Evolutionary conservation across 92 coral and sea anemone species (phyloP).

Genomic region (Zoanthus gigantus): DNA sequence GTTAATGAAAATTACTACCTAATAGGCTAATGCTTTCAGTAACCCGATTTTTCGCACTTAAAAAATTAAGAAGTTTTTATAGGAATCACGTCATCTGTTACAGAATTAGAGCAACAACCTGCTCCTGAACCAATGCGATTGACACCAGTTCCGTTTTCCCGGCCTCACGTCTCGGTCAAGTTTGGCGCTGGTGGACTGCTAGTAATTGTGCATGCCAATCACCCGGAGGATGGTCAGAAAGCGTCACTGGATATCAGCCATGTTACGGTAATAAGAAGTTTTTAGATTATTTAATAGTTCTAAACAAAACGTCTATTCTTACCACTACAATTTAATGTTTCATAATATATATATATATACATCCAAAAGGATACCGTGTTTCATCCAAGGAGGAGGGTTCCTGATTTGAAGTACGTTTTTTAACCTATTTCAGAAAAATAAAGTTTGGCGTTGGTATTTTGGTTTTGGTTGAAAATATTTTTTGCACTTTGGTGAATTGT

Average conservation of each 20-base stretch:
- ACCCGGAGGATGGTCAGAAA: constrained; percentile 35
- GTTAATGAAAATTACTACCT: background rate
- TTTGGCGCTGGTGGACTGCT: constrained; percentile 39
- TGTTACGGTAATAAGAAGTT: constrained; percentile 11
- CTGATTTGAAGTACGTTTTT: no score
- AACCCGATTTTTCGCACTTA: background rate
- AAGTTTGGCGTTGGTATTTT: no score
- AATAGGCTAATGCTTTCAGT: background rate
- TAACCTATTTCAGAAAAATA: no score
- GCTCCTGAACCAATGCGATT: constrained; percentile 16
- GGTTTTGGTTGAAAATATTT: no score
- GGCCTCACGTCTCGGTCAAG: constrained; percentile 24
- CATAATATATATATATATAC: background rate
- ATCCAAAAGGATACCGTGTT: background rate
- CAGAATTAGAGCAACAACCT: constrained; percentile 4
- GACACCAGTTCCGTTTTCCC: constrained; percentile 40
- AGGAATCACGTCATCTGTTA: background rate
- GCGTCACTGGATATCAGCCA: constrained; percentile 33
- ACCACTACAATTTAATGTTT: background rate
- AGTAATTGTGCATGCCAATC: constrained; percentile 30
- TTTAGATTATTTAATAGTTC: background rate
- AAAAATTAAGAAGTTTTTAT: background rate
- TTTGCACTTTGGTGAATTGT: no score
- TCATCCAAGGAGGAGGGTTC: background rate
- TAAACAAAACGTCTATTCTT: background rate